phyloP scores from a whole-genome alignment of 2,113 vertebrate genomes.

The Brachyhypopomus occidentalis region DNA sequence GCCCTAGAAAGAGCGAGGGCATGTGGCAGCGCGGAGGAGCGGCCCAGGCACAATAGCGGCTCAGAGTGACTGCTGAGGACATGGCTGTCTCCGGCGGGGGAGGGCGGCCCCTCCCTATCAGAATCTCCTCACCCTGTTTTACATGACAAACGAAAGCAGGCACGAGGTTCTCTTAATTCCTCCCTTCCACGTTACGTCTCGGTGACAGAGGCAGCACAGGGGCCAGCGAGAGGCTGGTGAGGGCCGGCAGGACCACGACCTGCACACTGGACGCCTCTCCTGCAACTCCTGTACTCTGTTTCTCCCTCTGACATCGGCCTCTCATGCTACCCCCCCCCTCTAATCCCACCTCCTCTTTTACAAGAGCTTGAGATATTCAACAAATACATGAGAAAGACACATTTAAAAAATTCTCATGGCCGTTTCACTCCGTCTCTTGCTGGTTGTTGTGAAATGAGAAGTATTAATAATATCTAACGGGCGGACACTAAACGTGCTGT shows the following conservation, averaged over 20 bases:
- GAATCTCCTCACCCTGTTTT: constrained; percentile 73
- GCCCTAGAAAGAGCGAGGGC: constrained; percentile 73
- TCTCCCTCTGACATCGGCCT: constrained; percentile 50
- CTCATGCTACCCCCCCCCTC: constrained; percentile 55
- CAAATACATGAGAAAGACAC: constrained; percentile 63
- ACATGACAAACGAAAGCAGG: constrained; percentile 75
- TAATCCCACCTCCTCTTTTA: constrained; percentile 62
- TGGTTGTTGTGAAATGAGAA: constrained; percentile 6
- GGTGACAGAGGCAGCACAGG: too few species aligned
- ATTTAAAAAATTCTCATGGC: constrained; percentile 56
- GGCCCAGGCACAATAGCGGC: constrained; percentile 77
- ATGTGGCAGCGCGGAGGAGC: constrained; percentile 82
- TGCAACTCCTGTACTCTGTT: constrained; percentile 54
- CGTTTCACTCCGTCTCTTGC: background rate
- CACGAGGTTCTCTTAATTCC: constrained; percentile 70
- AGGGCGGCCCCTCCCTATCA: constrained; percentile 79
- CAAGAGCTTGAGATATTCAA: constrained; percentile 67
- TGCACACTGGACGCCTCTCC: constrained; percentile 67
- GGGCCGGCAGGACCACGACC: constrained; percentile 57
- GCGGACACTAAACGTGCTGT: constrained; percentile 2
- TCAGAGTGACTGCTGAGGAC: constrained; percentile 81
- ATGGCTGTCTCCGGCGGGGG: constrained; percentile 66
- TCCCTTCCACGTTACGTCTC: constrained; percentile 57
- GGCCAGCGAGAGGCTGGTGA: constrained; percentile 64
- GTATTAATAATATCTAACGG: constrained; percentile 32